Evolutionary conservation across 2,113 vertebrate genomes (phyloP), one percentile per base, ranked within the genome.

Genomic region (Megalops atlanticus): DNA sequence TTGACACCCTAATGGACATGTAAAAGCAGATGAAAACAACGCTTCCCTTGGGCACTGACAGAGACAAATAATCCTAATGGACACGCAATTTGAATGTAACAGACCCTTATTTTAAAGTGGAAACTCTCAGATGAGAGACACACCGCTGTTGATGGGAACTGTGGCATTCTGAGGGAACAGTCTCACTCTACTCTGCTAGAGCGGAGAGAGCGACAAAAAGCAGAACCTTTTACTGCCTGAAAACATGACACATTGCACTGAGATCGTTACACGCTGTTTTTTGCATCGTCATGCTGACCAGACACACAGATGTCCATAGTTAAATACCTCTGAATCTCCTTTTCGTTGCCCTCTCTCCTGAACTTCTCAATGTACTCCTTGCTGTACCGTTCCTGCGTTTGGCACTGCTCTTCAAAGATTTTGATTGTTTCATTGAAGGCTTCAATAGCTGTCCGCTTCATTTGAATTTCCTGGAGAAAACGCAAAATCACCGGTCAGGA

Each of bases 391-490:
- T 99, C 98, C 84, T 99, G 98, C 0, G 97, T 99, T 89, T 99
- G 97, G 85, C 97, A 99, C 86, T 99, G 98, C 88, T 99, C 98
- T 90, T 99, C 97, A 79, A 99, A 99, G 93, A 99, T 99, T 91
- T 99, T 99, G 89, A 99, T 99, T 45, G 98, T 99, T 93, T 99
- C 98, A 52, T 98, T 99, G 89, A 99, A 99, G 36, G 98, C 98
- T 91, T 99, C 98, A 52, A 99, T 99, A 71, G 98, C 98, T 11
- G 98, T 99, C 90, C 97, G 94, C 93, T 99, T 99, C 98, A 99
- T 99, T 91, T 99, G 98, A 86, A 99, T 99, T 95, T 99, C 98
- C 96, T 95, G 74, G 41, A 16, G 76, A 38, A 54, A 35, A 69
- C n/a, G 79, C 18, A 27, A 24, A 18, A 5, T 5, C n/a, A 31